These are phyloP conservation scores for Vicugna pacos DNA, from an alignment of 2,113 vertebrate genomes.

Conservation along the genomic window DNA sequence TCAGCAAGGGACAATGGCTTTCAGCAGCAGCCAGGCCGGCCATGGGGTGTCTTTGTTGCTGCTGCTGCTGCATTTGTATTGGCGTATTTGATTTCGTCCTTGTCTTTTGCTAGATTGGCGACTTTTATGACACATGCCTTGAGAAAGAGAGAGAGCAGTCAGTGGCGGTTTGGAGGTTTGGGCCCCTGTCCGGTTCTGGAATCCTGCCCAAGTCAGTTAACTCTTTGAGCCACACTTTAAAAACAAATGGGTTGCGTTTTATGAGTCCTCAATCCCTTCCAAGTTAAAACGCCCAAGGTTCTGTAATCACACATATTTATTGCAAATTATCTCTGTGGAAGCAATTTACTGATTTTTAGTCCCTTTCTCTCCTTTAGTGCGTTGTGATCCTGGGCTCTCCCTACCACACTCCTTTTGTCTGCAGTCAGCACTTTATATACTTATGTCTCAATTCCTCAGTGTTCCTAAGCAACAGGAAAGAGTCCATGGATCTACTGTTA, in stretches of 20 bases:
- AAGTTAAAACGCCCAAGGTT: conserved; percentile 14
- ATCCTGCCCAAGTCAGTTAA: conserved; percentile 11
- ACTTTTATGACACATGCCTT: not conserved
- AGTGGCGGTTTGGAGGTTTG: not conserved
- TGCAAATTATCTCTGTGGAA: conserved; percentile 29
- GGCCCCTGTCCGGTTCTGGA: not conserved
- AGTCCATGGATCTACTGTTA: not conserved
- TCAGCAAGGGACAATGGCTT: not conserved
- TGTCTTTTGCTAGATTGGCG: not conserved
- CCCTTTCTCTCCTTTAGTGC: not conserved
- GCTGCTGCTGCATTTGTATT: not conserved
- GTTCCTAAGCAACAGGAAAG: not conserved
- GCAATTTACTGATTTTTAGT: not conserved
- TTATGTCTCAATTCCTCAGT: not conserved
- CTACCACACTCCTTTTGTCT: not conserved
- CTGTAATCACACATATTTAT: not conserved
- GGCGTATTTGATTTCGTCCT: not conserved
- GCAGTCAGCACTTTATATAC: not conserved
- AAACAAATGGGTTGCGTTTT: not conserved
- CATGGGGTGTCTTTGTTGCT: not conserved
- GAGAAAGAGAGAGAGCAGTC: not conserved
- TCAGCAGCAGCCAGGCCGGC: not conserved
- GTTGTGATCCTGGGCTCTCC: not conserved
- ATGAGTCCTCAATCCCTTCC: not conserved
- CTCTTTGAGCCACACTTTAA: not conserved